These are phyloP conservation scores for Lochmaea capreae DNA, from an alignment of 2,888 invertebrate genomes.

Conservation along the genomic window DNA sequence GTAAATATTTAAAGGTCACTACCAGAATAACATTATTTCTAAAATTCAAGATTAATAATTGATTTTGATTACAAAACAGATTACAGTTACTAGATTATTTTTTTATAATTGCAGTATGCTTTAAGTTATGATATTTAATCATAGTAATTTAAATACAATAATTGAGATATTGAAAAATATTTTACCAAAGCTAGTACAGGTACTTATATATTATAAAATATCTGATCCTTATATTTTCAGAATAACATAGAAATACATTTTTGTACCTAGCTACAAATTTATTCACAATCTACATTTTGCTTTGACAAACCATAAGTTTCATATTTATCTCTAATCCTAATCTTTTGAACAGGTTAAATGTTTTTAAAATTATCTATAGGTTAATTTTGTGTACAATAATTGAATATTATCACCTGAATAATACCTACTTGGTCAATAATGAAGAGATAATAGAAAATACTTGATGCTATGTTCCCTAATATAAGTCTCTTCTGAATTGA, in stretches of 20 bases:
- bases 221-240: not conserved
- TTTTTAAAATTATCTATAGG: no score
- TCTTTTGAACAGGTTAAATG: no score
- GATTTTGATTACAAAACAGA: not conserved
- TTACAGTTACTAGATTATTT: not conserved
- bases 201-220: no score
- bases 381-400: no score
- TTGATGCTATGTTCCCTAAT: no score
- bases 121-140: constrained; percentile 8
- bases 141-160: not conserved
- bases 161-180: not conserved
- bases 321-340: no score
- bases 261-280: not conserved
- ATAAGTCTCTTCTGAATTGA: no score
- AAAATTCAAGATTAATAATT: not conserved
- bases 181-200: not conserved
- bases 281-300: no score
- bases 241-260: not conserved
- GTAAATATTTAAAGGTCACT: constrained; percentile 4
- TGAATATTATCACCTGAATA: no score
- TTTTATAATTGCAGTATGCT: not conserved
- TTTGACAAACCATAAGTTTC: no score
- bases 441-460: no score
- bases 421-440: no score
- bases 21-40: not conserved